Evolutionary conservation across 2,113 vertebrate species (phyloP).

Genomic region (Corythaixoides concolor): DNA sequence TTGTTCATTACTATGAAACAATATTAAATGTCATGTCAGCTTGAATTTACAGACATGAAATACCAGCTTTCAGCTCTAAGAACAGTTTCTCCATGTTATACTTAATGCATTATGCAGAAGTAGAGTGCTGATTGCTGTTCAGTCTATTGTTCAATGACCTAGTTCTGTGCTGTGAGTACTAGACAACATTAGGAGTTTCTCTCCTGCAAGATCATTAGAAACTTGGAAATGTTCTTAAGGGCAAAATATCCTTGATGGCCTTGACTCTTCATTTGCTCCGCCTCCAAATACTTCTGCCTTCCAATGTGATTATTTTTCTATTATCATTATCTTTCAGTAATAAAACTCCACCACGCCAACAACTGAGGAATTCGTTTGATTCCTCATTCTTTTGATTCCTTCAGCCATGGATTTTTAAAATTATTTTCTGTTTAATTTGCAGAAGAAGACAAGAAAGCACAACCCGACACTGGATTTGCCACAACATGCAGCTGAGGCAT

Average conservation of each 20-base stretch:
- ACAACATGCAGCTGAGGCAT: conserved; percentile 26
- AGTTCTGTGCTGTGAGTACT: conserved; percentile 85
- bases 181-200: conserved; percentile 62
- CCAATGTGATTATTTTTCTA: conserved; percentile 59
- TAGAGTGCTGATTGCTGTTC: conserved; percentile 88
- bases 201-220: conserved; percentile 59
- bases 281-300: conserved; percentile 44
- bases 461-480: conserved; percentile 29
- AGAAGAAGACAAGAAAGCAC: conserved; percentile 28
- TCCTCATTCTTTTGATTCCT: conserved; percentile 14
- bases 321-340: conserved; percentile 66
- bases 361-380: conserved; percentile 47
- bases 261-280: conserved; percentile 50
- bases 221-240: conserved; percentile 66
- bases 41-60: conserved; percentile 94
- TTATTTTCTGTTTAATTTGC: background rate
- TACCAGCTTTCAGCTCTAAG: conserved; percentile 86
- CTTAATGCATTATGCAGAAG: conserved; percentile 98
- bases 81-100: conserved; percentile 91
- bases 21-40: conserved; percentile 98
- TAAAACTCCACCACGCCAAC: conserved; percentile 57
- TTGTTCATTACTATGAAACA: conserved; percentile 90
- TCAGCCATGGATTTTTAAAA: background rate
- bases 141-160: conserved; percentile 96
- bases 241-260: conserved; percentile 57